Conservation (phyloP, 2,113 vertebrate species). For the Helogale parvula region DNA sequence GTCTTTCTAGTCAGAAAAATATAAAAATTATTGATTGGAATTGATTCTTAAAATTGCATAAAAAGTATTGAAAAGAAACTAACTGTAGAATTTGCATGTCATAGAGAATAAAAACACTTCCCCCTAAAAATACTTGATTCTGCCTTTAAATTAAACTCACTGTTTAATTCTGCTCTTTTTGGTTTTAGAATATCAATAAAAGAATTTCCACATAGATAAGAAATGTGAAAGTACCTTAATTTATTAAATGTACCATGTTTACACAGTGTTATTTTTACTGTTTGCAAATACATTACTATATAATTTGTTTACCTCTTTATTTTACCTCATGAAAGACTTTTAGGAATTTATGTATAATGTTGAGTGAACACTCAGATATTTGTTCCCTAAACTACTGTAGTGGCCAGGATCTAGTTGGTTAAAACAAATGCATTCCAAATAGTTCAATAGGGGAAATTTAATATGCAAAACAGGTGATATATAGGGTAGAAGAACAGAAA, state of each 20-base stretch:
- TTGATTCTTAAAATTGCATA: slow-evolving; percentile 49
- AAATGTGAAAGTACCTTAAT: slow-evolving; percentile 50
- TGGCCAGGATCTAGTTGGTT: neutral
- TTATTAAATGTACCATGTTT: slow-evolving; percentile 42
- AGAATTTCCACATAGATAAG: slow-evolving; percentile 15
- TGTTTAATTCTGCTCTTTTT: slow-evolving; percentile 9
- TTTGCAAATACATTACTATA: neutral
- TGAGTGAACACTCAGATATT: neutral
- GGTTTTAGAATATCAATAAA: slow-evolving; percentile 33
- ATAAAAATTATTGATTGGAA: slow-evolving; percentile 29
- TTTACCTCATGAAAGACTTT: neutral
- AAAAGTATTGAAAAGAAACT: slow-evolving; percentile 50
- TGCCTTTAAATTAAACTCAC: neutral
- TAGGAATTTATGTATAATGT: neutral
- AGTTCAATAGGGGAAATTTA: neutral
- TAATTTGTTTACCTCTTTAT: neutral
- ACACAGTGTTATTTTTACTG: neutral
- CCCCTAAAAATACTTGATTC: neutral
- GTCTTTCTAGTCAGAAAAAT: slow-evolving; percentile 50
- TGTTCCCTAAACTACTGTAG: neutral
- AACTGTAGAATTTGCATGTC: neutral
- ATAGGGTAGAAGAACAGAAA: slow-evolving; percentile 17
- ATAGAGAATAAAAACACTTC: neutral
- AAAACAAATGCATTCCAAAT: neutral
- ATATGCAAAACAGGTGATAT: neutral